Conservation (phyloP, 2,888 invertebrate species). For the Diaphora mendica region DNA sequence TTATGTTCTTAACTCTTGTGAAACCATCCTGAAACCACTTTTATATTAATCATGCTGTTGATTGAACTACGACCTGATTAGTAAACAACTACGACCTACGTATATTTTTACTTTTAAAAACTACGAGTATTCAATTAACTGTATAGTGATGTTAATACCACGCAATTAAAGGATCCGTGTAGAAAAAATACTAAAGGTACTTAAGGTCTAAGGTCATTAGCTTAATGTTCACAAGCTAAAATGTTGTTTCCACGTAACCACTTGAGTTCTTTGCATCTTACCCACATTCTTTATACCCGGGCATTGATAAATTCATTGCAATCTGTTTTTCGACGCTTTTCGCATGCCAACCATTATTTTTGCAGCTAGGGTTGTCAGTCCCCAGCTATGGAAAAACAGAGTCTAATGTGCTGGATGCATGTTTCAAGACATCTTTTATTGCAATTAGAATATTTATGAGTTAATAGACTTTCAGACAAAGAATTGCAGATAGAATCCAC, state of each 20-base stretch:
- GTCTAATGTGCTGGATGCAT: background rate
- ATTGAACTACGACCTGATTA: background rate
- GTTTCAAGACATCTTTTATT: background rate
- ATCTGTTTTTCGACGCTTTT: constrained; percentile 47
- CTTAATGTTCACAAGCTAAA: constrained; percentile 16
- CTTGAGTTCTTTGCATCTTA: constrained; percentile 9
- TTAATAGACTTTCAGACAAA: background rate
- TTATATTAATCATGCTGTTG: background rate
- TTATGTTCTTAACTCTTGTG: background rate
- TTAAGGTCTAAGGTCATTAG: constrained; percentile 10
- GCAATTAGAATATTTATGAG: background rate
- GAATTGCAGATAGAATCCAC: background rate
- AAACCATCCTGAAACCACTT: background rate
- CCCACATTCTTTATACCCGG: constrained; percentile 18
- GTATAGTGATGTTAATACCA: constrained; percentile 3
- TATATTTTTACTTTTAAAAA: background rate
- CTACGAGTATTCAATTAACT: background rate
- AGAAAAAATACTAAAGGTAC: constrained; percentile 2
- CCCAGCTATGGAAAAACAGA: background rate
- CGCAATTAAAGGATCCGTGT: constrained; percentile 6
- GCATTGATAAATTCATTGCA: constrained; percentile 47
- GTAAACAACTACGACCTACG: background rate
- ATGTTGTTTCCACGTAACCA: constrained; percentile 8
- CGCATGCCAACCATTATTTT: constrained; percentile 45
- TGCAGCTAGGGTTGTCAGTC: constrained; percentile 8